Conservation (phyloP, 2,113 vertebrate species). For the Polypterus senegalus region DNA sequence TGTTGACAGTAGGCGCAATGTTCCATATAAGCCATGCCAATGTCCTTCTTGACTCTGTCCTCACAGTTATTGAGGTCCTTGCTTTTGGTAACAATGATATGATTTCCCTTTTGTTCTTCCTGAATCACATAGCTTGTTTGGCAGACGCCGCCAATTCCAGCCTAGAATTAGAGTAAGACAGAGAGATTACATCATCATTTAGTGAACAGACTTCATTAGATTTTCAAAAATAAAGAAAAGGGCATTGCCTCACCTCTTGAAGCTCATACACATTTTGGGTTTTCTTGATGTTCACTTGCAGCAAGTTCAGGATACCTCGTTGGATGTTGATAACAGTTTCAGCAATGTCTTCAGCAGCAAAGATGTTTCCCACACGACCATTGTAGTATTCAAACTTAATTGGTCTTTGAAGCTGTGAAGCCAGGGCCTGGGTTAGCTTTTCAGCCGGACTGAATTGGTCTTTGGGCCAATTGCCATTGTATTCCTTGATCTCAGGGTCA, state of each 20-base stretch:
- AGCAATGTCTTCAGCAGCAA: constrained; percentile 21
- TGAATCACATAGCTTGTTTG: constrained; percentile 30
- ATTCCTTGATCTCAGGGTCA: constrained; percentile 42
- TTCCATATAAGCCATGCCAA: constrained; percentile 28
- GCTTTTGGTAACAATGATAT: constrained; percentile 21
- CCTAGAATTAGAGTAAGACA: constrained; percentile 20
- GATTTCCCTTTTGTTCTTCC: constrained; percentile 26
- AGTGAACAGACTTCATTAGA: not conserved
- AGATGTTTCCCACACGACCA: constrained; percentile 28
- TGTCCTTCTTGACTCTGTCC: constrained; percentile 24
- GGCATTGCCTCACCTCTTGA: constrained; percentile 45
- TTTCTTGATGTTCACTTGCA: constrained; percentile 31
- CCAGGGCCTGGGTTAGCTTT: constrained; percentile 41
- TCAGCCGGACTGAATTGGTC: constrained; percentile 36
- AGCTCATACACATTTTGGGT: constrained; percentile 49
- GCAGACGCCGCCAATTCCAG: constrained; percentile 42
- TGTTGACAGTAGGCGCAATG: constrained; percentile 12
- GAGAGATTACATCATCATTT: not conserved
- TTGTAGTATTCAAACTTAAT: constrained; percentile 29
- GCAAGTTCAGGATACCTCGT: constrained; percentile 29
- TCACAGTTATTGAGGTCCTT: constrained; percentile 39
- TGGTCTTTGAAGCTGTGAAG: constrained; percentile 22
- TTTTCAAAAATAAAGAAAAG: not conserved
- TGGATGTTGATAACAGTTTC: constrained; percentile 26
- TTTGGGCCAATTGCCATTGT: constrained; percentile 50